phyloP scores from a whole-genome alignment of 2,113 vertebrate genomes.

The Pelodiscus sinensis region DNA sequence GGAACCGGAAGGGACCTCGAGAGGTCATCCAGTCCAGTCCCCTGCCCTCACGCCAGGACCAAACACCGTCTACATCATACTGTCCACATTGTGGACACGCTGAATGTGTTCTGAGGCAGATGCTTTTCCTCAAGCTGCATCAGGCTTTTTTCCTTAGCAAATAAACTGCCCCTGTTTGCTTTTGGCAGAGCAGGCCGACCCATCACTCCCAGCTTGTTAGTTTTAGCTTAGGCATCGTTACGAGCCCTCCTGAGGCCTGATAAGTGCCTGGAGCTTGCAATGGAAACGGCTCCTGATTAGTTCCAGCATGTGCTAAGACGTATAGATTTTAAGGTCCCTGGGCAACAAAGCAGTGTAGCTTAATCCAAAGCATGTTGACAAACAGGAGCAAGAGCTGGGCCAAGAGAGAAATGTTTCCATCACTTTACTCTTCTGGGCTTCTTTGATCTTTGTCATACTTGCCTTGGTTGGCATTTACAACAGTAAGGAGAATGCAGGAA shows the following conservation, averaged over 20 bases:
- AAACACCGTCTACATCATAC: too few species aligned
- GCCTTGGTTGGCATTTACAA: too few species aligned
- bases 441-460: not conserved
- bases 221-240: slow-evolving; percentile 51
- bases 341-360: not conserved
- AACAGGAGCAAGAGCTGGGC: not conserved
- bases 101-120: slow-evolving; percentile 28
- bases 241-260: slow-evolving; percentile 4
- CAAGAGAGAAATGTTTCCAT: not conserved
- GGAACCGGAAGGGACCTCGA: too few species aligned
- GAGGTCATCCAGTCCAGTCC: too few species aligned
- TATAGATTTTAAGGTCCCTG: too few species aligned
- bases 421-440: not conserved
- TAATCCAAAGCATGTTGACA: not conserved
- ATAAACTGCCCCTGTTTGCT: slow-evolving; percentile 7
- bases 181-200: slow-evolving; percentile 14
- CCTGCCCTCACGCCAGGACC: too few species aligned
- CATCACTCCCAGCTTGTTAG: slow-evolving; percentile 31
- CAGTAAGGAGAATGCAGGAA: not conserved
- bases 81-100: not conserved
- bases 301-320: not conserved
- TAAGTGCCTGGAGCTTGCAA: slow-evolving; percentile 7
- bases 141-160: slow-evolving; percentile 32
- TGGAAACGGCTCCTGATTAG: not conserved
- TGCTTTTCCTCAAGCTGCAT: slow-evolving; percentile 20